phyloP scores from a whole-genome alignment of 2,797 vertebrate species.

The Craterocephalus amniculus region DNA sequence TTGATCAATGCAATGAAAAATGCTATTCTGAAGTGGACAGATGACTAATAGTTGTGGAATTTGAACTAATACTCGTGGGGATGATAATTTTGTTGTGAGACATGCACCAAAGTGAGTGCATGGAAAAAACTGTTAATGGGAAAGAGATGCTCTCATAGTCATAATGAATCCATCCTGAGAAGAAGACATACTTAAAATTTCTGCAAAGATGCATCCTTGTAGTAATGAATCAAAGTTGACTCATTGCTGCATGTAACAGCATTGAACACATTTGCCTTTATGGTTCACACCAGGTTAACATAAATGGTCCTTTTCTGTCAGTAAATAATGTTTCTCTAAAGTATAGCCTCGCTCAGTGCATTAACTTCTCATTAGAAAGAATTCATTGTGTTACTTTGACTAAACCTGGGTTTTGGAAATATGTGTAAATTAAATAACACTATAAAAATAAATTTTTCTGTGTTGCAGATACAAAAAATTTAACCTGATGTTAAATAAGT shows the following conservation, averaged over 20 bases:
- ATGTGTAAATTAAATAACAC: background rate
- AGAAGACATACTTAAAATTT: too few relatives aligned
- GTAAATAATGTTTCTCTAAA: background rate
- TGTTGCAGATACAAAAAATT: too few relatives aligned
- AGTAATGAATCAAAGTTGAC: background rate
- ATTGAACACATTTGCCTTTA: background rate
- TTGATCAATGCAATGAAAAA: too few relatives aligned
- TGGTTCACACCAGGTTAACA: background rate
- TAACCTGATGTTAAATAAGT: too few relatives aligned
- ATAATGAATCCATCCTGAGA: background rate
- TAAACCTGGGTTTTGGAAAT: background rate
- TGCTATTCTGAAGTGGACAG: too few relatives aligned
- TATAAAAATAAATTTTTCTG: too few relatives aligned
- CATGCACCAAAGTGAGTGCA: too few relatives aligned
- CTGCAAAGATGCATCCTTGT: background rate
- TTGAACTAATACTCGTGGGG: too few relatives aligned
- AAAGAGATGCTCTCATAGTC: too few relatives aligned
- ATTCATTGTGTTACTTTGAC: background rate
- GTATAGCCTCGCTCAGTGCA: background rate
- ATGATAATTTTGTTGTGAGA: too few relatives aligned
- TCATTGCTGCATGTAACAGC: background rate
- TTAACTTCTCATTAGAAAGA: background rate
- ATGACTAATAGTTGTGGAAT: too few relatives aligned
- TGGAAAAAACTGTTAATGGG: too few relatives aligned
- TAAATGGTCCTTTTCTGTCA: background rate